A percentile compares a stretch with the other conserved stretches of the same genome.
These are phyloP conservation scores for Himantopus leucocephalus DNA, from an alignment of 2,113 vertebrate species.

Conservation along the genomic window DNA sequence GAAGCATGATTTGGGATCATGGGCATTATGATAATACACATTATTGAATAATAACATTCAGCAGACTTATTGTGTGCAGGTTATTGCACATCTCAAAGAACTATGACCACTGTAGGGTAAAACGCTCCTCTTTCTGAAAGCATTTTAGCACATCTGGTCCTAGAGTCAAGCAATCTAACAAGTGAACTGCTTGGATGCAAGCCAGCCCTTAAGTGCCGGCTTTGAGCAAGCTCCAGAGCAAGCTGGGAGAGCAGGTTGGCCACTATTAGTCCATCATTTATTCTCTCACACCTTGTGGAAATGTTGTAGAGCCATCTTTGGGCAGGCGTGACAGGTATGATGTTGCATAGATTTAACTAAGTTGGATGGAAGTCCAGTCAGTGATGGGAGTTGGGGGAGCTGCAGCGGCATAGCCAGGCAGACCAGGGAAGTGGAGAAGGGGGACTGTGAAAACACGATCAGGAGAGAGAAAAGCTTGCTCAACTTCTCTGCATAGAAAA, in stretches of 20 bases:
- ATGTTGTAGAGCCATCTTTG: background rate
- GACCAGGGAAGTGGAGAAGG: background rate
- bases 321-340: background rate
- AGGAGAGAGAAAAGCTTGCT: background rate
- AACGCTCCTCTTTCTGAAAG: constrained; percentile 22
- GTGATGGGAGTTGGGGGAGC: background rate
- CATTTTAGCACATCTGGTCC: constrained; percentile 62
- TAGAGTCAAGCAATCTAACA: constrained; percentile 17
- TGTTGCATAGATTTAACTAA: background rate
- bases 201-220: constrained; percentile 35
- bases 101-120: background rate
- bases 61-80: background rate
- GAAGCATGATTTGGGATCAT: background rate
- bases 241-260: background rate
- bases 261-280: background rate
- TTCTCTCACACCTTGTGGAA: background rate
- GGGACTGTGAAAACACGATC: background rate
- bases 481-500: background rate
- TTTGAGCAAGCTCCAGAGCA: constrained; percentile 10
- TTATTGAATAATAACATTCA: constrained; percentile 6
- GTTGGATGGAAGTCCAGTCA: background rate
- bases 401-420: background rate
- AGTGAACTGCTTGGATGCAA: constrained; percentile 31
- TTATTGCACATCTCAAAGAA: constrained; percentile 29
- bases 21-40: constrained; percentile 15